A percentile compares a stretch with the other conserved stretches of the same genome.
Evolutionary conservation across 2,797 vertebrate species (phyloP).

Genomic region (Sylvia borin): DNA sequence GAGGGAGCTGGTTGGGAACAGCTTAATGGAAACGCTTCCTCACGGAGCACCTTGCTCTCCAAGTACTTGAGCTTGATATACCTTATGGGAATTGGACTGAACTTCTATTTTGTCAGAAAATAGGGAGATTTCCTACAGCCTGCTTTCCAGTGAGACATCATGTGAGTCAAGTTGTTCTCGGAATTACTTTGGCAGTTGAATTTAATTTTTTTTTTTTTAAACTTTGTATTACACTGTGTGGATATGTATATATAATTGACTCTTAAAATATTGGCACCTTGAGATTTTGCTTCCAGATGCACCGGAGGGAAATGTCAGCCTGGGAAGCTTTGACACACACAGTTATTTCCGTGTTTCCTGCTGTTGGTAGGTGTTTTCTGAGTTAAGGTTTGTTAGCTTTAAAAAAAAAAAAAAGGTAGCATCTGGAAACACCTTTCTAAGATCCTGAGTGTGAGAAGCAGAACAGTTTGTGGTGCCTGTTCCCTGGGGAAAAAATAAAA

Average conservation of each 20-base stretch:
- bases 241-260: not conserved
- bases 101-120: slow-evolving; percentile 4
- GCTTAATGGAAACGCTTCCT: not conserved
- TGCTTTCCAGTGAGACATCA: not conserved
- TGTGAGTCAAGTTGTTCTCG: not conserved
- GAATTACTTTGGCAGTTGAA: not conserved
- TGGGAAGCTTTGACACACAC: not conserved
- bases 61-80: not conserved
- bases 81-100: not conserved
- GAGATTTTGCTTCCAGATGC: not conserved
- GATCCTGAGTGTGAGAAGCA: not conserved
- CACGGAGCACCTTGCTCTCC: accelerated
- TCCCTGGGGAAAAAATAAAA: not conserved
- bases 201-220: not conserved
- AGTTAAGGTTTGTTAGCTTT: not conserved
- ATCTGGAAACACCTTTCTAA: not conserved
- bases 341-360: not conserved
- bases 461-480: not conserved
- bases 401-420: not conserved
- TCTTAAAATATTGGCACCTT: not conserved
- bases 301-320: not conserved
- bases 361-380: not conserved
- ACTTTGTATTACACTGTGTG: not conserved
- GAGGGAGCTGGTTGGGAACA: not conserved
- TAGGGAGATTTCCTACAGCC: not conserved